Conservation (phyloP, 1,140 invertebrate species). For the Trichonephila clavipes region DNA sequence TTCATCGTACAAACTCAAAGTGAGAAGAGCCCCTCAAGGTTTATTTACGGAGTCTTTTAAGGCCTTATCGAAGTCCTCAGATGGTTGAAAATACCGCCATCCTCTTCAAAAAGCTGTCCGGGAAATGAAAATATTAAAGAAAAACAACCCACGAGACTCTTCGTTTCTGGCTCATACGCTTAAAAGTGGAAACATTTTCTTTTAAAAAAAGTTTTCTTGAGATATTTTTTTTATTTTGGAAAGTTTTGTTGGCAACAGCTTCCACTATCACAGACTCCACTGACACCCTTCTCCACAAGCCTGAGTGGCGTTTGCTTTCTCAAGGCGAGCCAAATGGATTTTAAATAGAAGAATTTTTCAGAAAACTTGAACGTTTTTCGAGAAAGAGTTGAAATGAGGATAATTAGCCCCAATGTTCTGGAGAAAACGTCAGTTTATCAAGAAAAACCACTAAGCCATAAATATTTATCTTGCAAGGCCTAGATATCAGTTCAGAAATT, state of each 20-base stretch:
- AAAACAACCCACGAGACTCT: conserved; percentile 1
- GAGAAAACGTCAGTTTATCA: no score
- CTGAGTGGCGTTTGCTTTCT: not conserved
- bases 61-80: conserved; percentile 20
- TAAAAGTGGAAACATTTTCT: conserved; percentile 41
- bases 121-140: conserved; percentile 16
- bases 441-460: no score
- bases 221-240: not conserved
- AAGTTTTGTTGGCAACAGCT: not conserved
- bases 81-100: conserved; percentile 19
- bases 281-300: conserved; percentile 17
- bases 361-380: not conserved
- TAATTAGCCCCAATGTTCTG: not conserved
- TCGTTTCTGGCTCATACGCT: conserved; percentile 1
- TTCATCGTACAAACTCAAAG: conserved; percentile 2
- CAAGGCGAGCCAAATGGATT: conserved; percentile 13
- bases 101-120: conserved; percentile 21
- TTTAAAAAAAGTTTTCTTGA: not conserved
- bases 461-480: no score
- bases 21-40: not conserved
- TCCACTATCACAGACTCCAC: conserved; percentile 29
- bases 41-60: conserved; percentile 38
- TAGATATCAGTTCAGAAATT: no score
- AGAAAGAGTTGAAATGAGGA: not conserved
- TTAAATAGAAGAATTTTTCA: conserved; percentile 8